phyloP scores from a whole-genome alignment of 2,797 vertebrate genomes.

The Microctenopoma lineatum region DNA sequence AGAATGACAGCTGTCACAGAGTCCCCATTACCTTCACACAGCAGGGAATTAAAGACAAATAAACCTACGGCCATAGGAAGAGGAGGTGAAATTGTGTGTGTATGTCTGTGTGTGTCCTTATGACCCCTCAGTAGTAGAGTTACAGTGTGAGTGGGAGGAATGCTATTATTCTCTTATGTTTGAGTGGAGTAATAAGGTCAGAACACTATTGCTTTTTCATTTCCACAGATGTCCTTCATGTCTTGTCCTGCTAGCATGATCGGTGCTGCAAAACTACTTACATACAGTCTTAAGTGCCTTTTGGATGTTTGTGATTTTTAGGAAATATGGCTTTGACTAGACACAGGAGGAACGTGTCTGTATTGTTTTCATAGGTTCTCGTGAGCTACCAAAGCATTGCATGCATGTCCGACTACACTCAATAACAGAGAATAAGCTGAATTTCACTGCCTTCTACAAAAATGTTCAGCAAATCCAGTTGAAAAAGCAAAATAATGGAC shows the following conservation, averaged over 20 bases:
- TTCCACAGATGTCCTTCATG: slow-evolving; percentile 64
- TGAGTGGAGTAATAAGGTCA: slow-evolving; percentile 68
- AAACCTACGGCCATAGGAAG: slow-evolving; percentile 74
- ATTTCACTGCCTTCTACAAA: slow-evolving; percentile 21
- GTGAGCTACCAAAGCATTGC: slow-evolving; percentile 16
- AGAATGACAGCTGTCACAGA: slow-evolving; percentile 86
- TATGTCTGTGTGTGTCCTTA: slow-evolving; percentile 48
- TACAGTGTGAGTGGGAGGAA: slow-evolving; percentile 49
- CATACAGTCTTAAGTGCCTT: slow-evolving; percentile 35
- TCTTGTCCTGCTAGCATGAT: slow-evolving; percentile 33
- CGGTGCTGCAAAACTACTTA: slow-evolving; percentile 44
- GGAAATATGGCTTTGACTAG: slow-evolving; percentile 14
- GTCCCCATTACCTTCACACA: slow-evolving; percentile 79
- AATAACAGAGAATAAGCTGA: slow-evolving; percentile 1
- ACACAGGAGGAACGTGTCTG: slow-evolving; percentile 9
- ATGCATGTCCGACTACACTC: slow-evolving; percentile 16
- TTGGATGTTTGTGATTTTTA: slow-evolving; percentile 43
- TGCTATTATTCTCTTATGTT: slow-evolving; percentile 65
- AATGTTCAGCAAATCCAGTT: slow-evolving; percentile 28
- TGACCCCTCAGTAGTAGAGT: slow-evolving; percentile 53
- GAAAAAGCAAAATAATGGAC: slow-evolving; percentile 8
- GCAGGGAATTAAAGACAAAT: slow-evolving; percentile 86
- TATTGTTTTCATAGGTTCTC: slow-evolving; percentile 29
- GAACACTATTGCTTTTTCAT: slow-evolving; percentile 62
- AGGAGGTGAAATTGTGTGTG: slow-evolving; percentile 66